A percentile compares a stretch with the other conserved stretches of the same genome.
phyloP scores from a whole-genome alignment of 2,113 vertebrate genomes.

The Calidris pugnax region DNA sequence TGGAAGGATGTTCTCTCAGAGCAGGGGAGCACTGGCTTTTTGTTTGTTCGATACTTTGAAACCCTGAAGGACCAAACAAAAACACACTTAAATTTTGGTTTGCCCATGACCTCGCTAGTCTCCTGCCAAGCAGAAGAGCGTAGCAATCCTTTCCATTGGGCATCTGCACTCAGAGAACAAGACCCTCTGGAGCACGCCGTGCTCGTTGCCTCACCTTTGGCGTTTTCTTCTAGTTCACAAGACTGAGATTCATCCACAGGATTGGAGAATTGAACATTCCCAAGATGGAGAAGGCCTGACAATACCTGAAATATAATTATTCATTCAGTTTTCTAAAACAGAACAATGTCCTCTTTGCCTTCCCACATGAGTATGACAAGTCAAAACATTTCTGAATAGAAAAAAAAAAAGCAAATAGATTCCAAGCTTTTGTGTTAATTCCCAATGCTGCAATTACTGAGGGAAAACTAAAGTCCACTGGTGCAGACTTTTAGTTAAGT shows the following conservation, averaged over 20 bases:
- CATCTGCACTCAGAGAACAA: neutral
- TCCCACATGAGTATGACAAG: neutral
- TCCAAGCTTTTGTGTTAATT: neutral
- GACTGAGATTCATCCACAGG: slow-evolving; percentile 82
- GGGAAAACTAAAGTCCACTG: neutral
- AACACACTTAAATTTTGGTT: neutral
- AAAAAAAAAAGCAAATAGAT: neutral
- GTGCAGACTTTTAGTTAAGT: neutral
- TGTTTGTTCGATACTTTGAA: neutral
- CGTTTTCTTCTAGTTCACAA: slow-evolving; percentile 77
- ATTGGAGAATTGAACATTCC: slow-evolving; percentile 83
- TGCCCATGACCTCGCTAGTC: neutral
- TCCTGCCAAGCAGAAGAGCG: neutral
- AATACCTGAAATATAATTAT: slow-evolving; percentile 76
- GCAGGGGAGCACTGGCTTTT: neutral
- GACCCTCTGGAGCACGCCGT: neutral
- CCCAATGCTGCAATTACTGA: neutral
- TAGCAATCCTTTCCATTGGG: neutral
- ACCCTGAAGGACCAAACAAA: neutral
- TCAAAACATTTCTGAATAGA: neutral
- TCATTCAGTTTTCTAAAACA: neutral
- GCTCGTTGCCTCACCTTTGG: slow-evolving; percentile 78
- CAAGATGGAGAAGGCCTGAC: slow-evolving; percentile 90
- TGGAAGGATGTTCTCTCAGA: neutral
- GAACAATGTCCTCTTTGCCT: neutral